Base-by-base conservation (phyloP, 2,797 vertebrate species). In the Helicolenus hilgendorfi region DNA sequence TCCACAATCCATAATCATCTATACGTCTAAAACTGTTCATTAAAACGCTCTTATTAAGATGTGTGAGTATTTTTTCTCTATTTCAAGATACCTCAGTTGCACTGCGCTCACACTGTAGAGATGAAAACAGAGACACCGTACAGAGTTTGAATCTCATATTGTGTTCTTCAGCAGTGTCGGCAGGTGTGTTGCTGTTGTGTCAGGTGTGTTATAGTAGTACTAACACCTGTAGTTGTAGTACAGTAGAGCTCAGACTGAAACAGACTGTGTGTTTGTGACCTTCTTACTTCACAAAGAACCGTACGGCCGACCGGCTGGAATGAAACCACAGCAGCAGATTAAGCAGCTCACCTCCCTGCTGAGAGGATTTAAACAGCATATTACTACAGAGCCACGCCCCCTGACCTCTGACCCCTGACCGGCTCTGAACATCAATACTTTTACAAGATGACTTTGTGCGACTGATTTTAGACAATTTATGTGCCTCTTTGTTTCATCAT, bases 361-460 rank as follows among this genome's bases (percentile, higher is more conserved):
- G 70, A 79, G 76, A 85, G 85, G 85, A 87, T 86, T 85, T 64
- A 60, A 65, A 68, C 58, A 49, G 69, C 29, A 58, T 26, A 31
- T 62, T 71, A 72, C 67, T 31, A 59, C 41, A 62, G 3, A 58
- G 63, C 74, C 36, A 49, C 24, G 3, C n/a, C 56, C 65, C 18
- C 56, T 64, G 78, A 79, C 79, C 82, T 58, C 59, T 77, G 62
- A 86, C 86, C 67, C 45, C 58, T 69, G 69, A 64, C 27, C 58
- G 15, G 15, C 18, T 49, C 45, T 49, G 15, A 49, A 7, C 45
- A 49, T 49, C 45, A 49, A 20, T 49, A 0, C 45, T 49, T 49
- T 49, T 49, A 49, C 45, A 49, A 49, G 45, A 49, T 8, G 7
- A 49, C 18, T 49, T 18, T 49, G 15, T 49, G 41, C 41, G 15